A percentile compares a stretch with the other conserved stretches of the same genome.
Evolutionary conservation across 2,888 invertebrate species (phyloP).

Genomic region (Galeruca laticollis): DNA sequence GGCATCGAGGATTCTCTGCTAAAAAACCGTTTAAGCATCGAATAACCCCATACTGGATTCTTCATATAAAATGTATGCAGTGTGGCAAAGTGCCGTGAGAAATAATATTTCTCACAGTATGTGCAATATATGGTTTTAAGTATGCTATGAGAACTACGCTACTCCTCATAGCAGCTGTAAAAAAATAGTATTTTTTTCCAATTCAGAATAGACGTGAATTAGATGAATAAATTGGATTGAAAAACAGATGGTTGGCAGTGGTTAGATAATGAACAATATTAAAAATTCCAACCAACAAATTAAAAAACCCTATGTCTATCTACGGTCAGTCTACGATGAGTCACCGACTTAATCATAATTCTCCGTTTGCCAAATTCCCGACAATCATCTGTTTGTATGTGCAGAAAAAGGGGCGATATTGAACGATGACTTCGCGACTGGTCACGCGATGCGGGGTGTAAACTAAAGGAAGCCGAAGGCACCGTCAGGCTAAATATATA

Average conservation of each 20-base stretch:
- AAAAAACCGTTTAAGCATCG: too few species aligned
- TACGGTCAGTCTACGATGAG: slow-evolving; percentile 6
- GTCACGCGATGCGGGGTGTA: slow-evolving; percentile 24
- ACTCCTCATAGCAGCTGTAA: too few species aligned
- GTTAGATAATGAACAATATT: neutral
- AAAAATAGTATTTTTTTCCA: too few species aligned
- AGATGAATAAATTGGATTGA: too few species aligned
- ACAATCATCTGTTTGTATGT: slow-evolving; percentile 11
- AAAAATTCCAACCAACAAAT: neutral
- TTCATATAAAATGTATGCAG: too few species aligned
- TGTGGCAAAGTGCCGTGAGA: too few species aligned
- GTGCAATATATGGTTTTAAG: too few species aligned
- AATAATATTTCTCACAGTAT: too few species aligned
- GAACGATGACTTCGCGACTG: slow-evolving; percentile 26
- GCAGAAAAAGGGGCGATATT: slow-evolving; percentile 23
- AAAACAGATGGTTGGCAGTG: neutral
- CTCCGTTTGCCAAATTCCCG: slow-evolving; percentile 11
- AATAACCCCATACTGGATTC: too few species aligned
- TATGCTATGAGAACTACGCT: too few species aligned
- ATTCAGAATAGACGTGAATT: too few species aligned
- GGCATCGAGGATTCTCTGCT: too few species aligned
- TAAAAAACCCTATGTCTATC: neutral
- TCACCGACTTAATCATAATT: slow-evolving; percentile 12
- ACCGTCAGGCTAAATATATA: neutral
- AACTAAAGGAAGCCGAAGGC: slow-evolving; percentile 10